Evolutionary conservation across 30 jellyfish, hydroid and myxozoan genomes (phyloP), one percentile per base, ranked within the genome.

Genomic region (Aurelia aurita complex sp. Pacific): DNA sequence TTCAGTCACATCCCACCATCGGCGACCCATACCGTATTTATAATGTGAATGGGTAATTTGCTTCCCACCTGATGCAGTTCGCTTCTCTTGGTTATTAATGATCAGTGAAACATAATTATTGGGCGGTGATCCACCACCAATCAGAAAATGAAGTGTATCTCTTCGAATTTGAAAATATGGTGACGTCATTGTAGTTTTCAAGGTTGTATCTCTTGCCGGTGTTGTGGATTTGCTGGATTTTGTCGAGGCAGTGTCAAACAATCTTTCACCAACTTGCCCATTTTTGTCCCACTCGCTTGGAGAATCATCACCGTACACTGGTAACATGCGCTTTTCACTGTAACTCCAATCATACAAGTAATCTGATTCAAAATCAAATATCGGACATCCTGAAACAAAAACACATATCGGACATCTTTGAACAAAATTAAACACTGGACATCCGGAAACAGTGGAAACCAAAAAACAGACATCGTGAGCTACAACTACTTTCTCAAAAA

Each of bases 1-100:
- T 17, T 59, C 65, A 10, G 77, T 33, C 59, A 77, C 88, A 33
- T 77, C 80, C 88, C 88, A 77, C 88, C 88, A 77, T 23, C 51
- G 34, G 11, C 85, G 72, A 5, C 59, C 67, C 67, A 77, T 59
- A 23, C 23, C 12, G 5, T 33, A 17, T 15, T 33, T 57, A 3
- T 12, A 32, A 60, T 18, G 1, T 2, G 78, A n/a, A 1, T 15
- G 18, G 57, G 57, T 0, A 46, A 46, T 46, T 46, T 6, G 14
- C 11, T 59, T 36, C 15, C 67, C 64, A 1, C 88, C 88, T 18
- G 78, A 14, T 1, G 79, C 42, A 15, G 66, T 77, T 15, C 53
- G 61, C 19, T 29, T 34, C 79, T 59, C 80, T 10, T 16, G 42
- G 77, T 64, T 69, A 10, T 62, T 67, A 12, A 77, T 79, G 0